Base-by-base conservation (phyloP, 92 coral and sea anemone species). In the Plumapathes pennacea region DNA sequence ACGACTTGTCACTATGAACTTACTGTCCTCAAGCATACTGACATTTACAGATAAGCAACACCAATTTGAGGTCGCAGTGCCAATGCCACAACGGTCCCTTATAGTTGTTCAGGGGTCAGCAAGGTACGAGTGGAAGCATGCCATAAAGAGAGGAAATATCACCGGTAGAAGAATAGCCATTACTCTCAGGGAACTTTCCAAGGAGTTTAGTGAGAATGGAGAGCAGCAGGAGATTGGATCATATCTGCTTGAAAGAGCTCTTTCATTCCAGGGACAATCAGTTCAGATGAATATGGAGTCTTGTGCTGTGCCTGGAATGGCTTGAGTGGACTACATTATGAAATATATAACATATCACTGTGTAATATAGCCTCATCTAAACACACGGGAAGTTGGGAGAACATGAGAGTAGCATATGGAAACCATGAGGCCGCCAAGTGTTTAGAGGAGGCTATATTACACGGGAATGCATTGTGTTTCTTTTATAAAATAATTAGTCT, bases 41-140 rank as follows among this genome's bases (percentile, higher is more conserved):
- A 92, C 98, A 44, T 74, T 92, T 52, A 66, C 87, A 13, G 39
- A 72, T 29, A 52, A 48, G 18, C 42, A 47, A 18, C 15, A 37
- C 28, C 53, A 43, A 24, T 27, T 48, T 41, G 96, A 80, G 60
- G 65, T 88, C 5, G 69, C 77, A n/a, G 74, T 92, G 13, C 78
- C 82, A 38, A 69, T 92, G 81, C 96, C 96, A 5, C 62, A 70
- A 29, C 46, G 82, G 22, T 91, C 97, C 23, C 64, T 91, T 10
- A 74, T 88, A 28, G 50, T 91, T 21, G 90, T 91, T 20, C 27
- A 57, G 3, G 96, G 97, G 8, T 62, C 85, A 5, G 87, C 97
- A 38, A 77, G 97, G 17, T 57, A 91, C 63, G 25, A 75, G 19
- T 91, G 97, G 97, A 83, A 79, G 72, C 97, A 91, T 75, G 91